Conservation (phyloP, 2,888 invertebrate species). For the Diaperis boleti region DNA sequence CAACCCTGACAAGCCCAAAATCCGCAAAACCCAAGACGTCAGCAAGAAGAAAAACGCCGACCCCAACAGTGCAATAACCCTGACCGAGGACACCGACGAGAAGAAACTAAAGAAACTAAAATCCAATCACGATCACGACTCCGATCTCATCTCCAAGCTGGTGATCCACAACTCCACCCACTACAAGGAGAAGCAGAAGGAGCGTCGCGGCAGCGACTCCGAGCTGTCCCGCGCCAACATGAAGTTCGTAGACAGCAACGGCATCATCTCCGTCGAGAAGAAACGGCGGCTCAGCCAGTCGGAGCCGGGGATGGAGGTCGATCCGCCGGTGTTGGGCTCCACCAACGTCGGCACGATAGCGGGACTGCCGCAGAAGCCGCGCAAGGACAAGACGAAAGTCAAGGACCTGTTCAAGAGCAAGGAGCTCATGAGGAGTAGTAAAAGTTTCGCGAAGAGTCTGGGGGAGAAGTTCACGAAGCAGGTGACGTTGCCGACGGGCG, state of each 20-base stretch:
- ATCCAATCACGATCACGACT: slow-evolving; percentile 54
- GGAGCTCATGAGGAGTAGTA: slow-evolving; percentile 68
- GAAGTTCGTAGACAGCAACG: slow-evolving; percentile 69
- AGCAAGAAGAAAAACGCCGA: slow-evolving; percentile 30
- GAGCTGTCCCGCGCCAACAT: slow-evolving; percentile 61
- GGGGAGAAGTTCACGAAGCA: slow-evolving; percentile 66
- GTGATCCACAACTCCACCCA: slow-evolving; percentile 57
- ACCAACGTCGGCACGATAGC: slow-evolving; percentile 77
- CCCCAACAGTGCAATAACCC: slow-evolving; percentile 43
- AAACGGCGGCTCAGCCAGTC: slow-evolving; percentile 74
- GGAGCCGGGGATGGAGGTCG: slow-evolving; percentile 55
- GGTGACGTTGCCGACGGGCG: slow-evolving; percentile 66
- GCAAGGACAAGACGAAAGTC: slow-evolving; percentile 58
- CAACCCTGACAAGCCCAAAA: slow-evolving; percentile 58
- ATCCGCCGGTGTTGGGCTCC: slow-evolving; percentile 70
- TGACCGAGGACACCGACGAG: slow-evolving; percentile 43
- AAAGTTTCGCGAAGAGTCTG: slow-evolving; percentile 70
- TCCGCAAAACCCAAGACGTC: slow-evolving; percentile 54
- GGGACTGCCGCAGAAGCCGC: slow-evolving; percentile 64
- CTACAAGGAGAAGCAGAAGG: slow-evolving; percentile 64
- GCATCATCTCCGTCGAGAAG: slow-evolving; percentile 74
- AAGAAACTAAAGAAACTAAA: slow-evolving; percentile 61
- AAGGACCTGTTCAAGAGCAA: slow-evolving; percentile 63
- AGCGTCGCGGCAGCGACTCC: slow-evolving; percentile 69
- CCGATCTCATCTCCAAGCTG: slow-evolving; percentile 54